Conservation (phyloP, 2,888 invertebrate species). For the Ectemnius continuus region DNA sequence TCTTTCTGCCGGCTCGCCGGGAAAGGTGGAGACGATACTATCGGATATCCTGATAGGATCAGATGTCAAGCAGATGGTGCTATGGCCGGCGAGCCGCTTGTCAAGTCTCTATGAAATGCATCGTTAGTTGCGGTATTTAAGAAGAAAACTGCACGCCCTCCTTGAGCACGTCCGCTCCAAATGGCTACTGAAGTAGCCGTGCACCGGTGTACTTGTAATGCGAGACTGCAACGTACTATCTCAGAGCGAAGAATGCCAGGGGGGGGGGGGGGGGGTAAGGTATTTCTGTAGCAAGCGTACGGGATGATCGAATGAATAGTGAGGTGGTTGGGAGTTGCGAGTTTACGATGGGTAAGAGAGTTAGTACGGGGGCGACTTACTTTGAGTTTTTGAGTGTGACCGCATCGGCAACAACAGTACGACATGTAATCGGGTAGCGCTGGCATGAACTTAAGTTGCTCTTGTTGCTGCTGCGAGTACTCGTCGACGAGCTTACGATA, state of each 20-base stretch:
- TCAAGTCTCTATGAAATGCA: constrained; percentile 1
- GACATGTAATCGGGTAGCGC: constrained; percentile 81
- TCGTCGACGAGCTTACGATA: constrained; percentile 82
- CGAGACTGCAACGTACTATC: too few relatives aligned
- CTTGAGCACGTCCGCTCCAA: neutral
- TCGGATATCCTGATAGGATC: constrained; percentile 31
- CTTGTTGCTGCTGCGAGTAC: constrained; percentile 75
- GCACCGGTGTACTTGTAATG: too few relatives aligned
- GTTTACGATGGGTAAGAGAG: too few relatives aligned
- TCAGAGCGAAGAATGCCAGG: too few relatives aligned
- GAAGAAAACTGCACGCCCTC: neutral
- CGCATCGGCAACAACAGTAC: constrained; percentile 82
- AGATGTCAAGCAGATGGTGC: constrained; percentile 26
- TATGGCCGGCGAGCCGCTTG: neutral
- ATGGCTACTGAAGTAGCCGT: neutral
- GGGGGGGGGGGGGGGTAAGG: too few relatives aligned
- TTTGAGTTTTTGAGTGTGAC: constrained; percentile 82
- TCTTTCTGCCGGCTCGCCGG: constrained; percentile 11
- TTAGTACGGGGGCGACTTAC: constrained; percentile 71
- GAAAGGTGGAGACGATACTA: constrained; percentile 26
- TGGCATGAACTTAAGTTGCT: constrained; percentile 78
- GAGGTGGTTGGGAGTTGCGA: too few relatives aligned
- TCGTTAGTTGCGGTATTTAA: constrained; percentile 10
- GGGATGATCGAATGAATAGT: too few relatives aligned
- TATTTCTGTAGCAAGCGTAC: too few relatives aligned